Conservation (phyloP, 1,140 invertebrate genomes). For the Patella vulgata region DNA sequence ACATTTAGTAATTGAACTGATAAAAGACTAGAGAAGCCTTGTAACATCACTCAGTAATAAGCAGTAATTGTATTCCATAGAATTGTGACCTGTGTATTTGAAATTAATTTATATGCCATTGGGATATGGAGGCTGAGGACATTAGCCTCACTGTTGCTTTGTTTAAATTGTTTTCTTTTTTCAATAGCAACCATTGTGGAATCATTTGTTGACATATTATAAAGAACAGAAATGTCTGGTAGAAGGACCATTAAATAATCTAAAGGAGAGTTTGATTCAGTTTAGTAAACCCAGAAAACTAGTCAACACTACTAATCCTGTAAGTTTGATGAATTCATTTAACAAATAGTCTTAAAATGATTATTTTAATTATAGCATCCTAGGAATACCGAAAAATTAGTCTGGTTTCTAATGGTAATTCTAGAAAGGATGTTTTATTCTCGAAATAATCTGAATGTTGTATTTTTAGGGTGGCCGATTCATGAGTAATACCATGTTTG, state of each 20-base stretch:
- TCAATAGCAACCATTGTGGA: slow-evolving; percentile 98
- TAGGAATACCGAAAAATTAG: background rate
- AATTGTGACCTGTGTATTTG: no score
- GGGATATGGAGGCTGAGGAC: no score
- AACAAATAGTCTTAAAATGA: background rate
- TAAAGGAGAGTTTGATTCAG: slow-evolving; percentile 96
- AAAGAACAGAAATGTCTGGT: slow-evolving; percentile 98
- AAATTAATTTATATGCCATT: no score
- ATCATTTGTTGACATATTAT: slow-evolving; percentile 96
- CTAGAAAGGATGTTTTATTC: no score
- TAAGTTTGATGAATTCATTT: slow-evolving; percentile 30
- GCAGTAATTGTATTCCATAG: no score
- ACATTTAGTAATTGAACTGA: no score
- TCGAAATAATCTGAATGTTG: no score
- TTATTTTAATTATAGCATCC: background rate
- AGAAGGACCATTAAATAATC: slow-evolving; percentile 96
- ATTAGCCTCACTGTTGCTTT: no score
- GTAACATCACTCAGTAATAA: no score
- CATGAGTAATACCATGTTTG: slow-evolving; percentile 93
- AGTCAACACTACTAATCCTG: slow-evolving; percentile 90
- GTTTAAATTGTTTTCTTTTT: slow-evolving; percentile 38
- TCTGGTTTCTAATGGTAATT: background rate
- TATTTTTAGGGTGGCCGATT: slow-evolving; percentile 83
- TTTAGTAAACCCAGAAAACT: slow-evolving; percentile 97
- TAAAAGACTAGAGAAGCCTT: background rate